Conservation (phyloP, 2,113 vertebrate species). For the Sylvia atricapilla region DNA sequence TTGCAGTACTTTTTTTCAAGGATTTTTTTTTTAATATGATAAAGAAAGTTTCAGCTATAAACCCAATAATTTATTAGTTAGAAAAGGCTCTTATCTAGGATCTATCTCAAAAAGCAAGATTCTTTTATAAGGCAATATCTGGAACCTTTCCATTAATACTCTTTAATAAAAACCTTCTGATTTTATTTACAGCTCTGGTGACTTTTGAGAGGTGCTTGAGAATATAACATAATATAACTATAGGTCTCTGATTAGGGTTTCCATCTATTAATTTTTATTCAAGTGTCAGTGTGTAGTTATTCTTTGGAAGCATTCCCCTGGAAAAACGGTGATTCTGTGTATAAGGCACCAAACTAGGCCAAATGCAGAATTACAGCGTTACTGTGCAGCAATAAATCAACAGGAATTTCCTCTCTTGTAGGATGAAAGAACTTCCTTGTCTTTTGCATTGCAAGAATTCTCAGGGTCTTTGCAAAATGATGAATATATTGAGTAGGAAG, state of each 20-base stretch:
- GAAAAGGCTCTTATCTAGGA: background rate
- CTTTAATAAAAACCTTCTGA: background rate
- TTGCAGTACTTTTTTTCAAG: background rate
- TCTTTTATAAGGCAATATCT: background rate
- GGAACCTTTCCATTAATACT: background rate
- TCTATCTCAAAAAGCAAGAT: background rate
- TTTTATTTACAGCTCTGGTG: slow-evolving; percentile 11
- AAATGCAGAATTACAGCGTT: background rate
- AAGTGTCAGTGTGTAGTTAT: background rate
- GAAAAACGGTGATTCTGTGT: background rate
- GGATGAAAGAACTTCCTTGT: background rate
- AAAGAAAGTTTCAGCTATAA: background rate
- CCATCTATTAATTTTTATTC: background rate
- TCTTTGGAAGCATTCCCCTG: background rate
- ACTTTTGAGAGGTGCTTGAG: background rate
- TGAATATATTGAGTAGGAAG: background rate
- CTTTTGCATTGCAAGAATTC: background rate
- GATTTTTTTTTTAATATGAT: background rate
- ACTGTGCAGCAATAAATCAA: background rate
- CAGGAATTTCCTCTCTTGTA: background rate
- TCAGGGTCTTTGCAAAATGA: background rate
- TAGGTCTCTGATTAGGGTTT: background rate
- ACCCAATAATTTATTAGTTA: background rate
- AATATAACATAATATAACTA: background rate
- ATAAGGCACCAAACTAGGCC: background rate